Base-by-base conservation (phyloP, 2,888 invertebrate species). In the Isotomurus palustris region DNA sequence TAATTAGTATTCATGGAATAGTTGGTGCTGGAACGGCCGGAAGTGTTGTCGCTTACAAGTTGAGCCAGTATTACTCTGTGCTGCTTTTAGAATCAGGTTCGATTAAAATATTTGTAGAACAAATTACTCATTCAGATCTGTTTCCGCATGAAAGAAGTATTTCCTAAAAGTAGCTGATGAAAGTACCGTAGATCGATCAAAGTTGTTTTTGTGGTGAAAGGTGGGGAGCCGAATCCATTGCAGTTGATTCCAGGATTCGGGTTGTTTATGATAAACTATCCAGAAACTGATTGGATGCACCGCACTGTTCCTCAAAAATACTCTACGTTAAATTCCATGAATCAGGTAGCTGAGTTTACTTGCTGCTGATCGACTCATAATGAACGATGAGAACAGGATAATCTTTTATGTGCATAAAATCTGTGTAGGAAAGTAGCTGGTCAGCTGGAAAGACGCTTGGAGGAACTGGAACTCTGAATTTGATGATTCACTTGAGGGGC, bases 171-270 rank as follows among this genome's bases (percentile, higher is more conserved):
- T n/a, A n/a, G n/a, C n/a, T n/a, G n/a, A n/a, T n/a, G n/a, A n/a
- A n/a, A n/a, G n/a, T n/a, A n/a, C n/a, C n/a, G n/a, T n/a, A n/a
- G n/a, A n/a, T n/a, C n/a, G n/a, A n/a, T n/a, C n/a, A n/a, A n/a
- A n/a, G n/a, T n/a, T n/a, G n/a, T n/a, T n/a, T n/a, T n/a, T n/a
- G n/a, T n/a, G 14, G 8, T 17, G 6, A 43, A 22, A 49, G 62
- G 64, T 22, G 63, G 63, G 2, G 58, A 63, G 4, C 60, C 60
- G 2, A 58, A 56, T 47, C 61, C 62, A 5, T 14, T 62, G 2
- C 59, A 59, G 27, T 55, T 45, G 17, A 54, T 64, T 40, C 64
- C 64, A 3, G 59, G 55, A 22, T 57, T 64, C 24, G 44, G 44
- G 6, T 28, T 57, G 3, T 59, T 64, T n/a, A 47, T 64, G 21